Percentiles rank a stretch among this genome's conserved stretches.
These are phyloP conservation scores for Cephalopterus ornatus DNA, from an alignment of 2,113 vertebrate species.

Conservation along the genomic window DNA sequence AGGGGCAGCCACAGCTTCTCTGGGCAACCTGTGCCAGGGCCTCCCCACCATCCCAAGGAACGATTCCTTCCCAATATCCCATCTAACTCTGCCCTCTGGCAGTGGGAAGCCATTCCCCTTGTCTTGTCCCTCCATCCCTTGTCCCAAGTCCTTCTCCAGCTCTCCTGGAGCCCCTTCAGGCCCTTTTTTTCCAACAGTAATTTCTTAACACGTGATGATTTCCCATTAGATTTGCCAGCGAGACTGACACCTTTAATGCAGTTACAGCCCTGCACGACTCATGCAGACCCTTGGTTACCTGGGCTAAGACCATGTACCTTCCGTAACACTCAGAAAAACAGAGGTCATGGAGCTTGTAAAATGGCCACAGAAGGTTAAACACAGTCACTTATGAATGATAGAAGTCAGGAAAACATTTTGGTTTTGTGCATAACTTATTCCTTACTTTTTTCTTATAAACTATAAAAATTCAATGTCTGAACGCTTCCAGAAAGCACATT, in stretches of 20 bases:
- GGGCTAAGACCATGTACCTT: neutral
- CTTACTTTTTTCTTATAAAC: neutral
- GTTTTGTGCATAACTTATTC: neutral
- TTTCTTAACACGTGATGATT: neutral
- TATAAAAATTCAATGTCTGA: neutral
- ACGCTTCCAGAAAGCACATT: neutral
- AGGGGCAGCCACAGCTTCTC: neutral
- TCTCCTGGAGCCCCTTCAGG: neutral
- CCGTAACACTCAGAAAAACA: neutral
- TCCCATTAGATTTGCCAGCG: neutral
- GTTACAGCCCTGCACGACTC: neutral
- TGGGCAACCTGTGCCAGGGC: neutral
- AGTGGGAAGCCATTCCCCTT: neutral
- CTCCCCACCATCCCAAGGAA: neutral
- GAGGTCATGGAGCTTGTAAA: neutral
- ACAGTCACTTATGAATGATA: neutral
- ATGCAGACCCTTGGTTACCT: neutral
- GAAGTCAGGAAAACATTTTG: neutral
- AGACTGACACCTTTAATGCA: neutral
- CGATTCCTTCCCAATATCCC: neutral
- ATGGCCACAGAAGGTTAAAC: neutral
- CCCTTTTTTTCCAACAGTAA: neutral
- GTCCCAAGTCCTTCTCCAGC: neutral
- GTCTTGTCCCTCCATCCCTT: neutral
- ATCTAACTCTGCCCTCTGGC: neutral